A percentile compares a stretch with the other conserved stretches of the same genome.
Evolutionary conservation across 2,113 vertebrate species (phyloP).

Genomic region (Aramus guarauna): DNA sequence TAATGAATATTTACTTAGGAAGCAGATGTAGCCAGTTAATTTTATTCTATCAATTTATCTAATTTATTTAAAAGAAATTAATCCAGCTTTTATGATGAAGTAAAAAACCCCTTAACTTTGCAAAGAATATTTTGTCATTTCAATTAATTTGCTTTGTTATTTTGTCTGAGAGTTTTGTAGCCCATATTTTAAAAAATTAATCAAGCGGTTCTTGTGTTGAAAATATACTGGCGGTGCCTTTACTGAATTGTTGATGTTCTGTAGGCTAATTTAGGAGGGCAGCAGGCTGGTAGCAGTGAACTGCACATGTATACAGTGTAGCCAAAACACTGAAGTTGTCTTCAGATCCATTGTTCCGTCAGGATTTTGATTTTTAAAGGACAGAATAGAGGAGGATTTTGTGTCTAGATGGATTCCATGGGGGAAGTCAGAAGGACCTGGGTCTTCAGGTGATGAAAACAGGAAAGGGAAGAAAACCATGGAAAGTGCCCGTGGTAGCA

Average conservation of each 20-base stretch:
- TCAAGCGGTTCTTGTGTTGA: background rate
- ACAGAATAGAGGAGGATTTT: background rate
- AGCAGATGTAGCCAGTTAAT: background rate
- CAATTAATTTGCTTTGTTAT: background rate
- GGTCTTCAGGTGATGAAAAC: background rate
- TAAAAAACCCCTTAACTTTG: background rate
- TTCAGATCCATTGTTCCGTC: background rate
- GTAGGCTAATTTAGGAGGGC: background rate
- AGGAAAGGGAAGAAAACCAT: background rate
- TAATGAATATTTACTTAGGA: background rate
- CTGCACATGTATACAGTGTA: background rate
- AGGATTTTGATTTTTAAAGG: background rate
- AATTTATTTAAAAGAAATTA: background rate
- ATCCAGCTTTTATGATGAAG: background rate
- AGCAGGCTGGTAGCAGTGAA: background rate
- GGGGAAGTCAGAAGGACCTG: background rate
- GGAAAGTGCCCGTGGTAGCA: background rate
- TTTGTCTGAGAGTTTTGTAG: background rate
- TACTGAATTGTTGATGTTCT: background rate
- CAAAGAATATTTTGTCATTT: background rate
- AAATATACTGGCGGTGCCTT: background rate
- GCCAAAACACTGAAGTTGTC: background rate
- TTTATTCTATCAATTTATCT: background rate
- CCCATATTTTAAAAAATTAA: background rate
- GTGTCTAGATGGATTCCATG: background rate